These are phyloP conservation scores for Hermaeophaga mercurialis DNA, from an alignment of 2,888 invertebrate genomes.

Conservation along the genomic window DNA sequence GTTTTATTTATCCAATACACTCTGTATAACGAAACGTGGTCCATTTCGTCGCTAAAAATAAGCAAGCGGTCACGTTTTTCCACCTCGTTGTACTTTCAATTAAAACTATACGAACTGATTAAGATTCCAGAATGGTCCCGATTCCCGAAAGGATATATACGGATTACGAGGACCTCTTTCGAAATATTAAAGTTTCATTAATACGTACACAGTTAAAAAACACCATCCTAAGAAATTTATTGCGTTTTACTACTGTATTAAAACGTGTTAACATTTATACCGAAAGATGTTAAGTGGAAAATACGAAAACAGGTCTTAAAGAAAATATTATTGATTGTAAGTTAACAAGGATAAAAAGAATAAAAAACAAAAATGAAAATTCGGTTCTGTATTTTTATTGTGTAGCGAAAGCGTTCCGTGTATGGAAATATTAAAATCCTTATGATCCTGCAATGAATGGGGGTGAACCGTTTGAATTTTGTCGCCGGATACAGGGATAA, in stretches of 20 bases:
- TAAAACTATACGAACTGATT: slow-evolving; percentile 41
- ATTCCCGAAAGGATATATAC: slow-evolving; percentile 22
- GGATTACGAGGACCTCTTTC: slow-evolving; percentile 9
- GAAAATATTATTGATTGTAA: too few species aligned
- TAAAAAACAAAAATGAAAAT: too few species aligned
- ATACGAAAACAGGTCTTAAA: too few species aligned
- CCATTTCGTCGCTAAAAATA: too few species aligned
- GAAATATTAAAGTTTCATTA: slow-evolving; percentile 19
- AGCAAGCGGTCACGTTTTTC: slow-evolving; percentile 22
- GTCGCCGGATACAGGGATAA: slow-evolving; percentile 11
- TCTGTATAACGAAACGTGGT: background rate
- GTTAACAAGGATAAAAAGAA: too few species aligned
- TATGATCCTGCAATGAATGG: slow-evolving; percentile 11
- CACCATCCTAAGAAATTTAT: background rate
- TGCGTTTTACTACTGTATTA: background rate
- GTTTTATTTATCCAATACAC: too few species aligned
- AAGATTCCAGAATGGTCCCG: slow-evolving; percentile 38
- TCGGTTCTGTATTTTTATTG: background rate
- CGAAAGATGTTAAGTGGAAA: too few species aligned
- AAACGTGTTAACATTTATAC: background rate
- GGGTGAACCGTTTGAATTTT: slow-evolving; percentile 13
- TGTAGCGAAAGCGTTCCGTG: background rate
- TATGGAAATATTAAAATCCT: slow-evolving; percentile 19
- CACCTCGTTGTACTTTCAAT: slow-evolving; percentile 41
- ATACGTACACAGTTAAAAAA: slow-evolving; percentile 18